phyloP scores from a whole-genome alignment of 1,140 invertebrate species.

The Lordiphosa collinella region DNA sequence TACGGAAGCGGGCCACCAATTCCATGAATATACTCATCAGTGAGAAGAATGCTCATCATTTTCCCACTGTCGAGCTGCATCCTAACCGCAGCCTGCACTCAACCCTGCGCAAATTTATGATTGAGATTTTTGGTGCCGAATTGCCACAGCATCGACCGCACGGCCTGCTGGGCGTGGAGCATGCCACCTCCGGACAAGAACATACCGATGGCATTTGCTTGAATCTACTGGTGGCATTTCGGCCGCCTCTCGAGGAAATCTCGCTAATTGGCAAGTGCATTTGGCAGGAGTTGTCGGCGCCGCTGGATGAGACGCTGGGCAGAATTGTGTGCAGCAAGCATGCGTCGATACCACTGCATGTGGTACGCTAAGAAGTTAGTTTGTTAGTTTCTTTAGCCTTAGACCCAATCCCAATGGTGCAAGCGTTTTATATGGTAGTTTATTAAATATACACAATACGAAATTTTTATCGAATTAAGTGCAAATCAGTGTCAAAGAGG shows the following conservation, averaged over 20 bases:
- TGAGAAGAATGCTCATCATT: slow-evolving; percentile 89
- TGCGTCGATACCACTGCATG: slow-evolving; percentile 89
- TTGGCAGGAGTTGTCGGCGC: slow-evolving; percentile 89
- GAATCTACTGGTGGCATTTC: slow-evolving; percentile 91
- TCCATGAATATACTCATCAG: slow-evolving; percentile 90
- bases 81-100: slow-evolving; percentile 92
- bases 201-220: slow-evolving; percentile 89
- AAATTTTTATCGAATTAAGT: too few relatives aligned
- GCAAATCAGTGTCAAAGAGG: too few relatives aligned
- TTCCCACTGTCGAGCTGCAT: slow-evolving; percentile 93
- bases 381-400: slow-evolving; percentile 19
- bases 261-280: slow-evolving; percentile 92
- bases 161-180: slow-evolving; percentile 87
- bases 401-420: slow-evolving; percentile 47
- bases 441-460: too few relatives aligned
- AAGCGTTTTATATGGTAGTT: slow-evolving; percentile 38
- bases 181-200: slow-evolving; percentile 67
- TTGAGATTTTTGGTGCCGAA: slow-evolving; percentile 93
- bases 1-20: slow-evolving; percentile 91
- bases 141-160: slow-evolving; percentile 91
- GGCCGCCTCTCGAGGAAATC: slow-evolving; percentile 91
- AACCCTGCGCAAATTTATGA: slow-evolving; percentile 93
- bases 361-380: slow-evolving; percentile 84
- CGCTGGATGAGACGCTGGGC: slow-evolving; percentile 86
- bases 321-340: slow-evolving; percentile 85